Base-by-base conservation (phyloP, 2,797 vertebrate species). In the Peromyscus eremicus region DNA sequence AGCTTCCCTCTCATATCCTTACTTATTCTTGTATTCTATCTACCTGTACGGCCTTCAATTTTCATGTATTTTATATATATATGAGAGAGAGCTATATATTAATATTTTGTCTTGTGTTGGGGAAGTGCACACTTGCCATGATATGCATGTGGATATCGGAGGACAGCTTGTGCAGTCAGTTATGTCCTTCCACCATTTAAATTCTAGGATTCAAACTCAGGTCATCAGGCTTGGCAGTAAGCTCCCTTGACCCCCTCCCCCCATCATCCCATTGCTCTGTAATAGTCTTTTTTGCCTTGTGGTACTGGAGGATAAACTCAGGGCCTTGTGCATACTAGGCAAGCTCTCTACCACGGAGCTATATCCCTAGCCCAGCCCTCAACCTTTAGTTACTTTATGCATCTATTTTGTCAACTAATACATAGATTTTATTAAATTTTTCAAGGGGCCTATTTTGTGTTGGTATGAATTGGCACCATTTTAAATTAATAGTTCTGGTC, bases 381-480 rank as follows among this genome's bases (percentile, higher is more conserved):
- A 94, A 57, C 7, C 57, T 77, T 92, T 37, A 77, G 57, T 96
- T 88, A 92, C 70, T 79, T 64, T 52, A 62, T 11, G 82, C 43
- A 90, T 92, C 57, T 93, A 8, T 43, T 79, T 94, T 93, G 55
- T 94, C 86, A 73, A 0, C 49, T 82, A 57, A 52, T 96, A 83
- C 27, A 77, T 79, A 55, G 60, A 49, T 92, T 71, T 77, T 84
- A 1, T 68, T 89, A 55, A 80, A 23, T 73, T 49, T 84, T 92
- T 92, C 32, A 66, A 76, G 66, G 83, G 13, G 75, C 91, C 49
- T 91, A 84, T 49, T 95, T 86, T 68, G n/a, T 43, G 62, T 0
- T 92, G 62, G 37, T 52, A 21, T 73, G 73, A 83, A 91, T n/a
- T 95, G 76, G 29, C 86, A 96, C 29, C n/a, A 77, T 40, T 92